phyloP scores from a whole-genome alignment of 2,113 vertebrate species.

The Cepphus grylle region DNA sequence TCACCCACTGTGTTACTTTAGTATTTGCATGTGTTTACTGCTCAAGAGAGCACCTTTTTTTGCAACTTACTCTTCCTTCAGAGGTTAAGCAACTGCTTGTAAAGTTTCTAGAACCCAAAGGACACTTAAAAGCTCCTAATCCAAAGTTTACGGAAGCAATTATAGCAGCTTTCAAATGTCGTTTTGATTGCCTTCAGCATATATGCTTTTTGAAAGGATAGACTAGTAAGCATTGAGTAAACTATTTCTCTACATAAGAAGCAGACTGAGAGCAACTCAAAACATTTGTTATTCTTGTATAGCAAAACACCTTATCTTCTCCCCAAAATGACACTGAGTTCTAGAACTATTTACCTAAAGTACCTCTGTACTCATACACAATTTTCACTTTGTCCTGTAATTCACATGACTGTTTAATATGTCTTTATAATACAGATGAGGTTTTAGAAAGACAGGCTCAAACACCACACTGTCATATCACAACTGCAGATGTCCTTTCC shows the following conservation, averaged over 20 bases:
- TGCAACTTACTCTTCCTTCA: background rate
- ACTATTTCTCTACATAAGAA: background rate
- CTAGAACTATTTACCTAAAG: background rate
- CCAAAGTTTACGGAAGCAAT: constrained; percentile 25
- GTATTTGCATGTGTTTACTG: fast-evolving
- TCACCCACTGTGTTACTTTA: background rate
- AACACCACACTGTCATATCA: background rate
- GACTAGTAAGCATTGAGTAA: background rate
- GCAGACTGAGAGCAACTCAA: background rate
- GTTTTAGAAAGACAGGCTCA: background rate
- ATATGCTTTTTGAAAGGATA: background rate
- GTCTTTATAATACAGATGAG: background rate
- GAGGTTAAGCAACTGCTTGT: background rate
- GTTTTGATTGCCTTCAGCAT: background rate
- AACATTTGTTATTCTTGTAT: background rate
- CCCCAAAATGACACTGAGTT: background rate
- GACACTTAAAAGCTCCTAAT: constrained; percentile 1
- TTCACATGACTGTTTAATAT: background rate
- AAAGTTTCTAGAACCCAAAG: background rate
- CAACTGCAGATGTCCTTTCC: background rate
- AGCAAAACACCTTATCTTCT: background rate
- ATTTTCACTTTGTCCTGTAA: background rate
- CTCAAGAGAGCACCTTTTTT: background rate
- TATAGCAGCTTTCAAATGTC: background rate
- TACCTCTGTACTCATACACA: background rate